Evolutionary conservation across 2,888 invertebrate species (phyloP).

Genomic region (Frankliniella intonsa): DNA sequence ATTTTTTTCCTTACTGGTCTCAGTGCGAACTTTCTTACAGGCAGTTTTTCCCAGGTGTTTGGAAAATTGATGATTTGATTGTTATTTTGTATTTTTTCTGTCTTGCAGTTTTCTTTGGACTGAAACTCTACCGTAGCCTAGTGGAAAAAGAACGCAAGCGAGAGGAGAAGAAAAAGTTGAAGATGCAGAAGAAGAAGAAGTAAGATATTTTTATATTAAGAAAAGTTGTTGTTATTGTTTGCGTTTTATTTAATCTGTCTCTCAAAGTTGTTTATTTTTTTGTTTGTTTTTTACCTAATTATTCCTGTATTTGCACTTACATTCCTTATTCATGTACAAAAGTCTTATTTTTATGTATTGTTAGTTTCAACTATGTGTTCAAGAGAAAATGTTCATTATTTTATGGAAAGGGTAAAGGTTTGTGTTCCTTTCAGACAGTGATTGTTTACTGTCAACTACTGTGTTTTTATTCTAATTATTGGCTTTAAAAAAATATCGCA

Average conservation of each 20-base stretch:
- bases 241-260: not conserved
- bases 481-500: no score
- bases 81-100: constrained; percentile 37
- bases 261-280: not conserved
- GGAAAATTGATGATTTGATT: no score
- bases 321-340: no score
- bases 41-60: no score
- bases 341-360: no score
- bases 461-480: no score
- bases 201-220: constrained; percentile 41
- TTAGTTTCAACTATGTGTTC: no score
- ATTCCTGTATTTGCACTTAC: not conserved
- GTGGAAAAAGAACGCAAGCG: constrained; percentile 68
- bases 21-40: no score
- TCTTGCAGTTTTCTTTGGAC: constrained; percentile 78
- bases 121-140: constrained; percentile 75
- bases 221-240: not conserved
- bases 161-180: constrained; percentile 75
- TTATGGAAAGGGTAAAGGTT: no score
- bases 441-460: no score
- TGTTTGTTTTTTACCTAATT: not conserved
- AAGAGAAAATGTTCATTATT: no score
- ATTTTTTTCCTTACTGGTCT: not conserved
- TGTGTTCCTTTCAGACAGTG: no score
- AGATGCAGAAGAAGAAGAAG: constrained; percentile 77